phyloP scores from a whole-genome alignment of 2,888 invertebrate genomes.

The Apamea sordens region DNA sequence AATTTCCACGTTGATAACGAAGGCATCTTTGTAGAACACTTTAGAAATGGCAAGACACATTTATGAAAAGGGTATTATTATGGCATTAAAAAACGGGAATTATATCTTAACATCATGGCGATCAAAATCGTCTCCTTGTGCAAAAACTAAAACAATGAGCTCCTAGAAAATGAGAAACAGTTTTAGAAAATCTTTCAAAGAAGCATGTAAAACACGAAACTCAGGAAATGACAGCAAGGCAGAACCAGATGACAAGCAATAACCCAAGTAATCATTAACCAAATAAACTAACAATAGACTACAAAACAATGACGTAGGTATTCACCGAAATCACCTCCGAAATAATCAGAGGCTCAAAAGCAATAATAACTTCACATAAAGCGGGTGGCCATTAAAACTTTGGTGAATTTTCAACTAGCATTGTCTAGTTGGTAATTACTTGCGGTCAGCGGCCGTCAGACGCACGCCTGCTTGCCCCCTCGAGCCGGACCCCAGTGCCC shows the following conservation, averaged over 20 bases:
- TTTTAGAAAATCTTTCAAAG: background rate
- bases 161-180: background rate
- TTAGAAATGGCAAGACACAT: background rate
- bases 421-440: slow-evolving; percentile 71
- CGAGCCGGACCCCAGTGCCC: slow-evolving; percentile 54
- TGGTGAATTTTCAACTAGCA: slow-evolving; percentile 65
- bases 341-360: slow-evolving; percentile 28
- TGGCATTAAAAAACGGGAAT: no score
- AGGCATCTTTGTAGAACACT: background rate
- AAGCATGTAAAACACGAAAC: background rate
- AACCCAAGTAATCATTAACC: background rate
- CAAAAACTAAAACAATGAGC: background rate
- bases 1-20: background rate
- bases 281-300: background rate
- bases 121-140: background rate
- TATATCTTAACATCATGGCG: background rate
- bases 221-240: background rate
- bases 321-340: slow-evolving; percentile 3
- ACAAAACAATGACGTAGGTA: slow-evolving; percentile 1
- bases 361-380: slow-evolving; percentile 42
- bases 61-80: no score
- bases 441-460: slow-evolving; percentile 76
- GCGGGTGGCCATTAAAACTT: slow-evolving; percentile 59
- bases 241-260: background rate
- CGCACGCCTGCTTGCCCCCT: slow-evolving; percentile 67